These are phyloP conservation scores for Microcebus murinus DNA, from an alignment of 2,113 vertebrate species.

Conservation along the genomic window DNA sequence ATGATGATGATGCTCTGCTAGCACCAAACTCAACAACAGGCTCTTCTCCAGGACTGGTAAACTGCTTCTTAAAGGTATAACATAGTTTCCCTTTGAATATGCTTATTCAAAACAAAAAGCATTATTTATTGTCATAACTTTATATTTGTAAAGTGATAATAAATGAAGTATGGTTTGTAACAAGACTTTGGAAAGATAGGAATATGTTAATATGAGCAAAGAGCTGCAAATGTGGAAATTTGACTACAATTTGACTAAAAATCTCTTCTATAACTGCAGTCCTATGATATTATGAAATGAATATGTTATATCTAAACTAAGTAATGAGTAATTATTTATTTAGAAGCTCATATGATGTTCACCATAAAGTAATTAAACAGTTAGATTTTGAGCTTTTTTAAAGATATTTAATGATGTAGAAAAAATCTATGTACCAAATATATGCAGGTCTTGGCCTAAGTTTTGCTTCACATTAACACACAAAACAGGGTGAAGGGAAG, in stretches of 20 bases:
- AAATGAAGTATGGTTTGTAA: neutral
- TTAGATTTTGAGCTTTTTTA: neutral
- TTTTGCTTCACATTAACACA: neutral
- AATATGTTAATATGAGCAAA: neutral
- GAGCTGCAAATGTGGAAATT: neutral
- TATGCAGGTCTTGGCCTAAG: neutral
- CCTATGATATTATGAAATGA: neutral
- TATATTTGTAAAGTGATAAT: neutral
- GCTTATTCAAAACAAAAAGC: neutral
- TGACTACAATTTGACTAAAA: neutral
- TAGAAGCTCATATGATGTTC: neutral
- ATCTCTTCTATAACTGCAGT: neutral
- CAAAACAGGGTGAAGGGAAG: neutral
- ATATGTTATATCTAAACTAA: neutral
- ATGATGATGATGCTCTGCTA: fast-evolving
- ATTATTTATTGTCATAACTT: neutral
- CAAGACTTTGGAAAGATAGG: neutral
- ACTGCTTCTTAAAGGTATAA: neutral
- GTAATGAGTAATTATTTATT: neutral
- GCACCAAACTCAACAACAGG: neutral
- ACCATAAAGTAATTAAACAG: neutral
- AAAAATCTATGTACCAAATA: neutral
- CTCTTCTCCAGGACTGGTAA: neutral
- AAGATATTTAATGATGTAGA: neutral
- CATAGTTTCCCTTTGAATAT: neutral